Evolutionary conservation across 2,113 vertebrate species (phyloP).

Genomic region (Hystrix brachyura): DNA sequence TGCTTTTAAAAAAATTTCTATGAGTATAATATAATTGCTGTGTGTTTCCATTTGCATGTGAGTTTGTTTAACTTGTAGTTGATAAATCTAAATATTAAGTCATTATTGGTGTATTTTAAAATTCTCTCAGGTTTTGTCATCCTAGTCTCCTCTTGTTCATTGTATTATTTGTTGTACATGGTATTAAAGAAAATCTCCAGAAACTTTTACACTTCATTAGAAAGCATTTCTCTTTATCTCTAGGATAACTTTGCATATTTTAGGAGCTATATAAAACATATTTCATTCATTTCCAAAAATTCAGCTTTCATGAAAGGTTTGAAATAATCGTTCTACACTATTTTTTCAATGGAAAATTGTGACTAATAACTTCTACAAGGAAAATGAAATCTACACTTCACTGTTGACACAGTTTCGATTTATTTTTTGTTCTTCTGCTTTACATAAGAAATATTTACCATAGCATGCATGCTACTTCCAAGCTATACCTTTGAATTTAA

Average conservation of each 20-base stretch:
- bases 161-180: not conserved
- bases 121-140: not conserved
- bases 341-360: not conserved
- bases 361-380: not conserved
- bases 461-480: not conserved
- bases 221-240: not conserved
- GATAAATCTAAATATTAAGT: not conserved
- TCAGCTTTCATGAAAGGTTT: not conserved
- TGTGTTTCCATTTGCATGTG: not conserved
- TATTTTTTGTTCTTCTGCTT: not conserved
- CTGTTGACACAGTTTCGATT: not conserved
- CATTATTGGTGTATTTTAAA: not conserved
- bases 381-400: not conserved
- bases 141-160: not conserved
- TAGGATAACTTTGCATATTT: not conserved
- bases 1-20: not conserved
- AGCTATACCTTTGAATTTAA: not conserved
- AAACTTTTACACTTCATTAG: not conserved
- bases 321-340: not conserved
- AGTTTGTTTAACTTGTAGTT: not conserved
- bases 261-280: not conserved
- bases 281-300: not conserved
- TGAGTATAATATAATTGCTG: not conserved
- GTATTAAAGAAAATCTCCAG: not conserved
- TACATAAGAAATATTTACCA: slow-evolving; percentile 8